A percentile compares a stretch with the other conserved stretches of the same genome.
These are phyloP conservation scores for Eristalis arbustorum DNA, from an alignment of 2,888 invertebrate genomes.

Conservation along the genomic window DNA sequence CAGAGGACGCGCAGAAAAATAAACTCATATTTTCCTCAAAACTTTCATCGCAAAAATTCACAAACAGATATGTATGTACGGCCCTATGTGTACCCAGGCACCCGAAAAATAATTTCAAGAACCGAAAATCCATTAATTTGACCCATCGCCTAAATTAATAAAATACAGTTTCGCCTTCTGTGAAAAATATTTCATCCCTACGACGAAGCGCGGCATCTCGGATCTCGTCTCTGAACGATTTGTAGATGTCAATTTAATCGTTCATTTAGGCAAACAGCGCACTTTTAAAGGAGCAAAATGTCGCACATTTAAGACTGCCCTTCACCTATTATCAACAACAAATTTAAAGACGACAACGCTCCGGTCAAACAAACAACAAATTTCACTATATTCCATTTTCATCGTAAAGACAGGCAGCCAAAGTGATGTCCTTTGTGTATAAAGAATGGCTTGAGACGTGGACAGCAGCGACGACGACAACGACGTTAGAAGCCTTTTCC, in stretches of 20 bases:
- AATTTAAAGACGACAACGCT: conserved; percentile 40
- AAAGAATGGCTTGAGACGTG: neutral
- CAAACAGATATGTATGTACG: neutral
- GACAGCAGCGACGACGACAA: neutral
- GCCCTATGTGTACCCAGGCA: neutral
- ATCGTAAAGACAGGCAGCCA: conserved; percentile 5
- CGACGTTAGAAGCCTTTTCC: conserved; percentile 19
- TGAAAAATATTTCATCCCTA: neutral
- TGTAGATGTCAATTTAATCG: conserved; percentile 46
- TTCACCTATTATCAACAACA: conserved; percentile 4
- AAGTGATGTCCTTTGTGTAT: conserved; percentile 23
- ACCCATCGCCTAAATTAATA: conserved; percentile 48
- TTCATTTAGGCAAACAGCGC: conserved; percentile 57
- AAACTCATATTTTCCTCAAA: conserved; percentile 40
- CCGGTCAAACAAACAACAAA: conserved; percentile 51
- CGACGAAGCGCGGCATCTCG: neutral
- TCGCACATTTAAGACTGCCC: conserved; percentile 9
- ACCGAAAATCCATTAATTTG: conserved; percentile 65
- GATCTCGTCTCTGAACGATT: neutral
- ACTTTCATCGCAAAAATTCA: conserved; percentile 13
- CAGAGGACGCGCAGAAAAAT: conserved; percentile 1
- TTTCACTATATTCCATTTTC: conserved; percentile 42
- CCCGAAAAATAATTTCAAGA: conserved; percentile 44
- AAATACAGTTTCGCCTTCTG: conserved; percentile 42
- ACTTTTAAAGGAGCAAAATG: conserved; percentile 5